phyloP scores from a whole-genome alignment of 2,888 invertebrate genomes.

The Empis livida region DNA sequence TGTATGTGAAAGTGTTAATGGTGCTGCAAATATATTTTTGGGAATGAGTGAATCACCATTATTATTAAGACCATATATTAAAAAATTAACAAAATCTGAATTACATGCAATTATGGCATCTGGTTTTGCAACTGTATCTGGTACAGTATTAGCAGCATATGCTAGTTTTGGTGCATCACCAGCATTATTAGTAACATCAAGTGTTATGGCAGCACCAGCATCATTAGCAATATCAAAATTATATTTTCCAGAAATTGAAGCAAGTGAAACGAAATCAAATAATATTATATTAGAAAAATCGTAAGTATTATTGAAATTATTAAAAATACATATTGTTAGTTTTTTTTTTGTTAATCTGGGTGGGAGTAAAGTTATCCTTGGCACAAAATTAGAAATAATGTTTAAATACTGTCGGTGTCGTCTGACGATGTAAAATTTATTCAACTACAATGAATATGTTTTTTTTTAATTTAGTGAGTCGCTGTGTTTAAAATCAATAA shows the following conservation, averaged over 20 bases:
- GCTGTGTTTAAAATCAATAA: no score
- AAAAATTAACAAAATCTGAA: constrained; percentile 75
- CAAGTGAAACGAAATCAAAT: constrained; percentile 59
- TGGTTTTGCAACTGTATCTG: constrained; percentile 91
- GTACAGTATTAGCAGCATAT: constrained; percentile 86
- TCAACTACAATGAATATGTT: no score
- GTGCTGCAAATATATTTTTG: constrained; percentile 87
- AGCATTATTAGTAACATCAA: constrained; percentile 79
- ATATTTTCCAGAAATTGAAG: constrained; percentile 81
- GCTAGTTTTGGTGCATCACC: constrained; percentile 81
- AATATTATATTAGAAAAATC: constrained; percentile 58
- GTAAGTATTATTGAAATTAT: constrained; percentile 36
- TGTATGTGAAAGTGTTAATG: constrained; percentile 86
- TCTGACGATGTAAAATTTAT: no score
- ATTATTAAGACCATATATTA: constrained; percentile 74
- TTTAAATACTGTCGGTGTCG: no score
- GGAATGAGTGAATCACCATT: constrained; percentile 89
- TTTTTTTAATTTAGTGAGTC: no score
- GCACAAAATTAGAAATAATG: no score
- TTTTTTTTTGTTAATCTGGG: no score
- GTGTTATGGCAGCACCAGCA: constrained; percentile 93
- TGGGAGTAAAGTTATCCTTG: no score
- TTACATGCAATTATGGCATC: constrained; percentile 87
- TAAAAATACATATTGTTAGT: background rate
- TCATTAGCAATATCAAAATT: constrained; percentile 83